phyloP scores from a whole-genome alignment of 2,888 invertebrate genomes.

The Coenonympha arcania region DNA sequence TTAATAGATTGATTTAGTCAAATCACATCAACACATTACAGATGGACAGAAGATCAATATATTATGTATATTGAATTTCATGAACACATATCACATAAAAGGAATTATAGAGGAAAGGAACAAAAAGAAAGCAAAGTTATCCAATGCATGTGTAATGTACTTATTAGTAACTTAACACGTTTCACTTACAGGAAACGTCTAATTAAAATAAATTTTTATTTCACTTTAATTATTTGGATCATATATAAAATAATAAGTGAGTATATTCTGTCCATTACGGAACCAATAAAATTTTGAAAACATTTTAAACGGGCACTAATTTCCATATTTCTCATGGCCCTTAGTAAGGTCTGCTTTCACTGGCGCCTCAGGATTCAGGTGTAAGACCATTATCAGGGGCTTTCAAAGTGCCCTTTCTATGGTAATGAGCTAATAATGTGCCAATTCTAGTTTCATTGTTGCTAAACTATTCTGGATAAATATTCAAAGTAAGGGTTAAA shows the following conservation, averaged over 20 bases:
- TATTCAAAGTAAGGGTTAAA: background rate
- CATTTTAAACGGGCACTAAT: constrained; percentile 10
- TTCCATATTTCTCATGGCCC: constrained; percentile 14
- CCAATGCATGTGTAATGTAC: too few species aligned
- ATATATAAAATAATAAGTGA: background rate
- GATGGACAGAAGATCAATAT: too few species aligned
- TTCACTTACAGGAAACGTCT: too few species aligned
- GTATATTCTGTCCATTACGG: background rate
- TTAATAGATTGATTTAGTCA: background rate
- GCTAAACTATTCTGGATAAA: background rate
- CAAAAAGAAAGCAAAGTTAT: too few species aligned
- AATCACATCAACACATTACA: background rate
- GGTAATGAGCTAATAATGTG: constrained; percentile 48
- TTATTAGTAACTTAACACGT: too few species aligned
- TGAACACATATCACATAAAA: too few species aligned
- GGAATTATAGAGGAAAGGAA: too few species aligned
- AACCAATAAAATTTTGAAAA: background rate
- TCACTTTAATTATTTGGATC: too few species aligned
- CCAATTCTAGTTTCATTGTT: constrained; percentile 8
- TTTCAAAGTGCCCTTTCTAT: constrained; percentile 60
- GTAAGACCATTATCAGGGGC: constrained; percentile 51
- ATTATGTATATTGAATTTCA: too few species aligned
- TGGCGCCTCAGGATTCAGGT: constrained; percentile 48
- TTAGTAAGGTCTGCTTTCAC: constrained; percentile 48
- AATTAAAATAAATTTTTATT: too few species aligned